phyloP scores from a whole-genome alignment of 2,797 vertebrate genomes.

The Aselliscus stoliczkanus region DNA sequence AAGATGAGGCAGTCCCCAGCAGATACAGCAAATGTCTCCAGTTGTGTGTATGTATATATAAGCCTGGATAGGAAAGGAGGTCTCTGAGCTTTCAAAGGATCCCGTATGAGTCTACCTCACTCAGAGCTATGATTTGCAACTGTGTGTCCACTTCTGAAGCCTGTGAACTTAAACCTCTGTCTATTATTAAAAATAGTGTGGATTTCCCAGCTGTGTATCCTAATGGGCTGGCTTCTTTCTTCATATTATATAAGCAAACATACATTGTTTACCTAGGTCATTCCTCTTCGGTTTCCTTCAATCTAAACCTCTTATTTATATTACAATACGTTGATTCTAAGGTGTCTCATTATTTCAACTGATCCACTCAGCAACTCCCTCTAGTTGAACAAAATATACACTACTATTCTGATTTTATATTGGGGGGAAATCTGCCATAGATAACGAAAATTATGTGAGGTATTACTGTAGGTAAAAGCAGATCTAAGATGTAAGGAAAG shows the following conservation, averaged over 20 bases:
- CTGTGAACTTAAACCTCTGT: neutral
- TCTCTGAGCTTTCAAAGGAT: neutral
- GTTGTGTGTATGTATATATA: neutral
- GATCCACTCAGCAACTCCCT: neutral
- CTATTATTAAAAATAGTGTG: neutral
- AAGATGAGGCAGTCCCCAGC: neutral
- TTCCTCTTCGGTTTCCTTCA: neutral
- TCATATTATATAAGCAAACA: neutral
- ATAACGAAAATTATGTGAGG: neutral
- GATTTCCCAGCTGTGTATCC: neutral
- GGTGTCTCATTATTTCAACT: neutral
- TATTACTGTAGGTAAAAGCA: neutral
- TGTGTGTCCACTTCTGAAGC: neutral
- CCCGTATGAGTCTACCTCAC: neutral
- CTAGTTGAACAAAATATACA: neutral
- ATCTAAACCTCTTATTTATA: neutral
- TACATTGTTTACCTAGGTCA: neutral
- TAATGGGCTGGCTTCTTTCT: neutral
- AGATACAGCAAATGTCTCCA: neutral
- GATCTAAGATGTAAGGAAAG: neutral
- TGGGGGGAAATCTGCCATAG: neutral
- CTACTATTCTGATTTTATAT: neutral
- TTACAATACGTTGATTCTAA: neutral
- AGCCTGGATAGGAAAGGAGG: neutral
- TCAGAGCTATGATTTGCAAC: neutral